These are phyloP conservation scores for Catocala nupta DNA, from an alignment of 2,888 invertebrate genomes.

Conservation along the genomic window DNA sequence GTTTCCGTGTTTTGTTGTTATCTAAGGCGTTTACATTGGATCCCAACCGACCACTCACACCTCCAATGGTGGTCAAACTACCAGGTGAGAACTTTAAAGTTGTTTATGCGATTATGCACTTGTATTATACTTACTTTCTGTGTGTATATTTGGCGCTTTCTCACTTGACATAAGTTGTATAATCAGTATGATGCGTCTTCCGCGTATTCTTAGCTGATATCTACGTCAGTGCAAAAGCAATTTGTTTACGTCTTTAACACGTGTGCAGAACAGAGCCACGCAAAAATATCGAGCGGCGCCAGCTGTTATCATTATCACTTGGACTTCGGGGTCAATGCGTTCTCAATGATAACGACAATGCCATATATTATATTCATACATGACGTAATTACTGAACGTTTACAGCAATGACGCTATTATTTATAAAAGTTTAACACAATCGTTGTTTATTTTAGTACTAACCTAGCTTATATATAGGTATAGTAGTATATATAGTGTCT, in stretches of 20 bases:
- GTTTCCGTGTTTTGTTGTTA: constrained; percentile 81
- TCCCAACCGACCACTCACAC: constrained; percentile 81
- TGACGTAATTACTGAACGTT: constrained; percentile 53
- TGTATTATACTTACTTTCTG: background rate
- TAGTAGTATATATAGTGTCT: no score
- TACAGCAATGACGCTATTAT: constrained; percentile 20
- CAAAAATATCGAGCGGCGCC: constrained; percentile 64
- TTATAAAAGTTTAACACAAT: constrained; percentile 5
- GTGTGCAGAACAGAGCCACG: constrained; percentile 48
- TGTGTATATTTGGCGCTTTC: constrained; percentile 14
- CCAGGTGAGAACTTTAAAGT: constrained; percentile 73
- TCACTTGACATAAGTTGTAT: constrained; percentile 6
- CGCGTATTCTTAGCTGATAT: constrained; percentile 26
- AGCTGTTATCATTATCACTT: constrained; percentile 63
- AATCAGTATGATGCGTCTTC: constrained; percentile 4
- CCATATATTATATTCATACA: constrained; percentile 47
- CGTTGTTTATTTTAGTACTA: constrained; percentile 1
- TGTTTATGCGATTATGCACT: background rate
- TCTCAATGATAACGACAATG: constrained; percentile 53
- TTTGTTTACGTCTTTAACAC: constrained; percentile 58
- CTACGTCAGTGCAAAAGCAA: constrained; percentile 37
- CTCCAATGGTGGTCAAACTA: constrained; percentile 86
- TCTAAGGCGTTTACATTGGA: constrained; percentile 84
- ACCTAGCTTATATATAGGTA: no score
- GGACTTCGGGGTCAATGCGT: constrained; percentile 64